Evolutionary conservation across 2,113 vertebrate genomes (phyloP).

Genomic region (Callopanchax toddi): DNA sequence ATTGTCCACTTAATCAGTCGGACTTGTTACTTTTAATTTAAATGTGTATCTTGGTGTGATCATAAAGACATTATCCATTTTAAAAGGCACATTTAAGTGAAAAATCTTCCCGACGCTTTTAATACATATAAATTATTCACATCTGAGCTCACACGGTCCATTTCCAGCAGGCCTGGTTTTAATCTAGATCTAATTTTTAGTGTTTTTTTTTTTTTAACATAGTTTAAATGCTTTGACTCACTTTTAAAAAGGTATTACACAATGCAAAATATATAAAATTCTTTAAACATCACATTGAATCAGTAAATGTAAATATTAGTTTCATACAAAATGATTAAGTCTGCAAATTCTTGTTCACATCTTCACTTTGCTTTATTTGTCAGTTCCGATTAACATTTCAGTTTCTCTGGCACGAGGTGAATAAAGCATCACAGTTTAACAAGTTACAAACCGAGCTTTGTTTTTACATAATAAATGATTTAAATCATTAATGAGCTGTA

Average conservation of each 20-base stretch:
- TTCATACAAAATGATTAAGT: background rate
- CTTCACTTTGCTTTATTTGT: background rate
- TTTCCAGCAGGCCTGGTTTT: conserved; percentile 1
- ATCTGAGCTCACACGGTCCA: background rate
- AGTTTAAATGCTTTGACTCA: too few species aligned
- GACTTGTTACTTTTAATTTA: too few species aligned
- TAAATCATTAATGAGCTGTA: background rate
- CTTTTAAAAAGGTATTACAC: too few species aligned
- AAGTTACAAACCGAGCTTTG: background rate
- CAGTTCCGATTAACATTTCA: background rate
- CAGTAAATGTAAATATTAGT: too few species aligned
- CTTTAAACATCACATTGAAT: too few species aligned
- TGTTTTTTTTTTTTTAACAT: too few species aligned
- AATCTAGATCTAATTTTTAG: too few species aligned
- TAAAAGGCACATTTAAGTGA: too few species aligned
- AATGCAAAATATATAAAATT: too few species aligned
- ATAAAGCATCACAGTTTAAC: background rate
- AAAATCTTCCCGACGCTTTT: background rate
- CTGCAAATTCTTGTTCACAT: background rate
- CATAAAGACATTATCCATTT: too few species aligned
- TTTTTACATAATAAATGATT: background rate
- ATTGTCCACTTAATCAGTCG: too few species aligned
- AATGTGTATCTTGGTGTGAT: too few species aligned
- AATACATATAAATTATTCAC: conserved; percentile 13
- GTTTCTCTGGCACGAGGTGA: background rate